Evolutionary conservation across 2,888 invertebrate genomes (phyloP).

Genomic region (Agonopterix arenella): DNA sequence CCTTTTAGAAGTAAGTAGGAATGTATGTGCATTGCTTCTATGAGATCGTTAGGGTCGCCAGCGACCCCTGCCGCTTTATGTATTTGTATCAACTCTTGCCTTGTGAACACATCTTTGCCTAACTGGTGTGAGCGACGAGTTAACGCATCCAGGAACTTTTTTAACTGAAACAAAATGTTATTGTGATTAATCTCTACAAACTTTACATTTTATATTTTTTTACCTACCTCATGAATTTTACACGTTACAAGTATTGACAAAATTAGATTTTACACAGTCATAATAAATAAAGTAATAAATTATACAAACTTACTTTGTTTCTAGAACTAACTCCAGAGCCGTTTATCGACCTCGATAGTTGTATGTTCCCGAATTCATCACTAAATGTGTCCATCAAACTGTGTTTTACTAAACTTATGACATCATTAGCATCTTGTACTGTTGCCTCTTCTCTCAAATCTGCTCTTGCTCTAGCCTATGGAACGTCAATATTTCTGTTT

Average conservation of each 20-base stretch:
- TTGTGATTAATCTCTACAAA: background rate
- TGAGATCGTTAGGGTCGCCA: constrained; percentile 81
- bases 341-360: constrained; percentile 80
- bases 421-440: constrained; percentile 87
- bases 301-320: constrained; percentile 68
- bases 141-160: constrained; percentile 83
- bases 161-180: constrained; percentile 70
- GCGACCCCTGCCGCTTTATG: constrained; percentile 80
- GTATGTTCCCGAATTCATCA: constrained; percentile 81
- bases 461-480: constrained; percentile 90
- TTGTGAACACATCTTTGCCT: constrained; percentile 84
- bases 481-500: background rate
- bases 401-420: constrained; percentile 89
- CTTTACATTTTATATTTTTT: too few relatives aligned
- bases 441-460: constrained; percentile 91
- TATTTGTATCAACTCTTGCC: constrained; percentile 85
- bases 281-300: too few relatives aligned
- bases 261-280: too few relatives aligned
- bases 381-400: constrained; percentile 87
- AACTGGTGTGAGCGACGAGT: constrained; percentile 80
- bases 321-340: constrained; percentile 85
- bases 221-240: too few relatives aligned
- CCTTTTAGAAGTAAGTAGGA: constrained; percentile 91
- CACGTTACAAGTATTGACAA: too few relatives aligned
- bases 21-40: constrained; percentile 89